These are phyloP conservation scores for Lasioglossum albipes DNA, from an alignment of 1,140 invertebrate genomes.

Conservation along the genomic window DNA sequence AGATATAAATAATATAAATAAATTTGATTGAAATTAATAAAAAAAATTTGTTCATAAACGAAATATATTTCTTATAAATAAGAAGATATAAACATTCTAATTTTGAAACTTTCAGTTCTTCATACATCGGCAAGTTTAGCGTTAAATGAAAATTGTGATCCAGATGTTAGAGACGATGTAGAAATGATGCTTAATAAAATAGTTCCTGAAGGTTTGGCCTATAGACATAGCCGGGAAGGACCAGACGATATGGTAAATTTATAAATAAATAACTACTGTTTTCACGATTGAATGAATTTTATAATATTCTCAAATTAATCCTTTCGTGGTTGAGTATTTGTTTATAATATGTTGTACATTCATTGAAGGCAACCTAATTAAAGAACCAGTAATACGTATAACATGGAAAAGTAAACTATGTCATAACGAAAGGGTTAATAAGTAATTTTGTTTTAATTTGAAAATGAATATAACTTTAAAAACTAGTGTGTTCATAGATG, in stretches of 20 bases:
- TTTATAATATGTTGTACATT: no score
- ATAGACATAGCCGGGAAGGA: constrained; percentile 97
- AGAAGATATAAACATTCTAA: not conserved
- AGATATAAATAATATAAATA: not conserved
- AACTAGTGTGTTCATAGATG: not conserved
- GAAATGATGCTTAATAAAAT: constrained; percentile 99
- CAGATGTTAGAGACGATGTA: constrained; percentile 97
- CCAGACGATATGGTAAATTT: constrained; percentile 97
- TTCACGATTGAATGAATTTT: not conserved
- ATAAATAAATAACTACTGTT: not conserved
- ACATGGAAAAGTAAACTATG: no score
- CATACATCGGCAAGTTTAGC: constrained; percentile 98
- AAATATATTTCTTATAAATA: no score
- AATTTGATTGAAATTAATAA: not conserved
- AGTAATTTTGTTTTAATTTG: not conserved
- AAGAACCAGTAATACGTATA: no score
- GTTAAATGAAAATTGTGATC: constrained; percentile 98
- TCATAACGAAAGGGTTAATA: no score
- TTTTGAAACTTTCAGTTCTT: constrained; percentile 88
- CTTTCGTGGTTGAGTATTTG: no score
- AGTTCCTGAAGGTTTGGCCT: constrained; percentile 96
- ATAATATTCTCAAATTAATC: not conserved
- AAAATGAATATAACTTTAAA: not conserved
- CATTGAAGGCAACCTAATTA: no score
- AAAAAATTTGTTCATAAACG: not conserved